Percentiles rank a stretch among this genome's conserved stretches.
phyloP scores from a whole-genome alignment of 2,113 vertebrate species.

The Gadus macrocephalus region DNA sequence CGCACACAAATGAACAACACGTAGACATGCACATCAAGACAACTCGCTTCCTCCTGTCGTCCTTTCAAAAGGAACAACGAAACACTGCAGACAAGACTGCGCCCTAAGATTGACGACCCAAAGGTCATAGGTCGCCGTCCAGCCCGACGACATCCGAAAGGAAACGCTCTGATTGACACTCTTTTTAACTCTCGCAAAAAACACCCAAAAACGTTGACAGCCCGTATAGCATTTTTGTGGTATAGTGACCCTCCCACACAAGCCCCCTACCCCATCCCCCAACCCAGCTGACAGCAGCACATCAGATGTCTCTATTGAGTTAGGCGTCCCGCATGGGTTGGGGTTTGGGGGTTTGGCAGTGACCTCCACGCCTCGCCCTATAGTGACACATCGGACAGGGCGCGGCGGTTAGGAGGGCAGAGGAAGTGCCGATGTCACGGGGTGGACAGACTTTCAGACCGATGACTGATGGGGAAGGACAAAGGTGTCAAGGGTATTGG shows the following conservation, averaged over 20 bases:
- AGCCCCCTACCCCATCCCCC: conserved; percentile 7
- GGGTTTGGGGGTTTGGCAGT: not conserved
- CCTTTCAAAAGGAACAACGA: conserved; percentile 41
- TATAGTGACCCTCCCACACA: not conserved
- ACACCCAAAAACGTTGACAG: conserved; percentile 59
- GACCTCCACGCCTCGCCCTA: conserved; percentile 41
- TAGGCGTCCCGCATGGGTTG: conserved; percentile 22
- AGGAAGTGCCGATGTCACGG: conserved; percentile 65
- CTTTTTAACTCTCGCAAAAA: conserved; percentile 22
- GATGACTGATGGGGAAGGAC: conserved; percentile 54
- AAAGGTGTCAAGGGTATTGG: conserved; percentile 19
- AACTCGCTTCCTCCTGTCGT: conserved; percentile 19
- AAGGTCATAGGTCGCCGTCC: conserved; percentile 54
- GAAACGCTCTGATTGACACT: conserved; percentile 59
- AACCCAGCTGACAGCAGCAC: conserved; percentile 38
- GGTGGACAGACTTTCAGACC: conserved; percentile 37
- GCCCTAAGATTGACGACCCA: conserved; percentile 61
- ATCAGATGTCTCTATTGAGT: conserved; percentile 52
- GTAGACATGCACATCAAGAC: conserved; percentile 9
- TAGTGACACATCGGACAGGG: conserved; percentile 31
- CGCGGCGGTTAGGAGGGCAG: conserved; percentile 32
- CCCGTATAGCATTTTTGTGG: conserved; percentile 39
- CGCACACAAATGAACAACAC: conserved; percentile 7
- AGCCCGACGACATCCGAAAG: conserved; percentile 58
- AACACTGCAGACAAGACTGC: conserved; percentile 52